Base-by-base conservation (phyloP, 2,888 invertebrate species). In the Clunio marinus region DNA sequence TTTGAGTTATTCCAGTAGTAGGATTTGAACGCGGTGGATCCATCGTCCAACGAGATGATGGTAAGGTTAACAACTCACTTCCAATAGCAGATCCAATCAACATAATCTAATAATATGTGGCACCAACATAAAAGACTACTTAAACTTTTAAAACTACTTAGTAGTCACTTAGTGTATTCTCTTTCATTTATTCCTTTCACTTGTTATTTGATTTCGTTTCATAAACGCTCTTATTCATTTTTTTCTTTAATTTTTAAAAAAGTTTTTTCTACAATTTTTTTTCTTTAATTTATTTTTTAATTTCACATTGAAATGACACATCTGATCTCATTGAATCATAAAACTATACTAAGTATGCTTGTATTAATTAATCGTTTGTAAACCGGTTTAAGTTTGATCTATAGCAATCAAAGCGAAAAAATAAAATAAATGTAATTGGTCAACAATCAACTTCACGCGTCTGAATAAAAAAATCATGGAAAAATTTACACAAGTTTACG, bases 1-100 rank as follows among this genome's bases (percentile, higher is more conserved):
- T 81, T 74, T 74, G 82, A 72, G 76, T 80, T 70, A 80, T 78
- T 45, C 63, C 63, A 70, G 81, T 83, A 60, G 81, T 80, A 76
- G 80, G 51, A 25, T 57, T 66, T 69, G 74, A 72, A 68, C 75
- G 73, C 68, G 73, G 74, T 51, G 73, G 73, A 71, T 74, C 75
- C 75, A 75, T 75, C 71, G 74, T 74, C 74, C 74, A 73, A 41
- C 73, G 73, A 70, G 73, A 72, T 72, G 73, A 73, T 71, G 74
- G 73, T 71, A 73, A 73, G 70, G 73, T 73, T 72, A 72, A 71
- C 72, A 73, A 73, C 70, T 74, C 74, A 74, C 73, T 73, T 70
- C 74, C 73, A 71, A 73, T 72, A 72, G 73, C 73, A 70, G 75
- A 74, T 73, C 74, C 74, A 72, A 75, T 75, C 73, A 74, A 74